These are phyloP conservation scores for Ecdyonurus torrentis DNA, from an alignment of 2,888 invertebrate species.

Conservation along the genomic window DNA sequence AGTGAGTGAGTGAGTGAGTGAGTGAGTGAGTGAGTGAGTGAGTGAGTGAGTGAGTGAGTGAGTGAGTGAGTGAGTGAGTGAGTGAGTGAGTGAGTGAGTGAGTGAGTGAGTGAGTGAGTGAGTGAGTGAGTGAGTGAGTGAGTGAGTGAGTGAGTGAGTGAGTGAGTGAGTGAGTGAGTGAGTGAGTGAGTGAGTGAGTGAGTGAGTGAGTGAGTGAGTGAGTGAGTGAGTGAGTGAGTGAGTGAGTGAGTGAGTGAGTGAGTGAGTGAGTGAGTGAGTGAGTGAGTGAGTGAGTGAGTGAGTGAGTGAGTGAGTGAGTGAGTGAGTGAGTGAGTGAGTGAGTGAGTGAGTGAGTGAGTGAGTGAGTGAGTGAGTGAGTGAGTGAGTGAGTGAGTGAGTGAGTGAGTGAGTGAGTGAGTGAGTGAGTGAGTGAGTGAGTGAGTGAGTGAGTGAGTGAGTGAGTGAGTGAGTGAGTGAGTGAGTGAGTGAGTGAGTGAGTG, in stretches of 20 bases:
- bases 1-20: conserved; percentile 5
- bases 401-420: conserved; percentile 5
- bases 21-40: conserved; percentile 5
- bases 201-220: conserved; percentile 8
- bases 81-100: conserved; percentile 7
- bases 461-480: conserved; percentile 5
- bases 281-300: conserved; percentile 7
- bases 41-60: conserved; percentile 7
- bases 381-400: conserved; percentile 6
- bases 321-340: conserved; percentile 6
- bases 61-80: conserved; percentile 7
- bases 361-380: conserved; percentile 5
- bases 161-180: conserved; percentile 7
- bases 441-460: conserved; percentile 4
- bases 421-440: conserved; percentile 5
- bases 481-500: conserved; percentile 5
- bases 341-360: conserved; percentile 5
- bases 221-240: conserved; percentile 8
- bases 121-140: conserved; percentile 4
- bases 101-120: conserved; percentile 7
- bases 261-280: conserved; percentile 8
- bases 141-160: conserved; percentile 5
- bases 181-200: conserved; percentile 7
- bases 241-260: conserved; percentile 7
- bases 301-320: conserved; percentile 3